Percentiles rank a stretch among this genome's conserved stretches.
Evolutionary conservation across 2,797 vertebrate species (phyloP).

Genomic region (Alosa sapidissima): DNA sequence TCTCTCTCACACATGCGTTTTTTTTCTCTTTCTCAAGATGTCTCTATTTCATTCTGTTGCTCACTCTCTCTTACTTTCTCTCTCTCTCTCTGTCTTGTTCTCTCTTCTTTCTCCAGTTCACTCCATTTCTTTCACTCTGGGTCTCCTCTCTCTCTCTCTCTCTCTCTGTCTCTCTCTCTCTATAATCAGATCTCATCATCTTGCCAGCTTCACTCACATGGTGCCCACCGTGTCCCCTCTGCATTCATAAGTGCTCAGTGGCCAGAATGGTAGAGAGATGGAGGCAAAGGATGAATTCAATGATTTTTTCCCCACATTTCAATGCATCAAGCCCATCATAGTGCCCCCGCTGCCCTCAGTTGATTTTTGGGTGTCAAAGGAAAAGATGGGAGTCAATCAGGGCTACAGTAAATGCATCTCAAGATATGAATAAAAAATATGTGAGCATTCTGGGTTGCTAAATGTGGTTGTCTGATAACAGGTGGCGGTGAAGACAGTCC

Average conservation of each 20-base stretch:
- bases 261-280: conserved; percentile 23
- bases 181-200: neutral
- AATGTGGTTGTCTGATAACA: neutral
- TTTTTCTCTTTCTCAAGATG: neutral
- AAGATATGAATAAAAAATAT: neutral
- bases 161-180: neutral
- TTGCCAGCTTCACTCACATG: neutral
- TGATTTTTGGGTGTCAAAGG: neutral
- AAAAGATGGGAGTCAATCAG: neutral
- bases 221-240: neutral
- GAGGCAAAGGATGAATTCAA: conserved; percentile 21
- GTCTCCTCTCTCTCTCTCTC: neutral
- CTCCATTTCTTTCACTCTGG: conserved; percentile 33
- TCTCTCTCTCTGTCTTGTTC: neutral
- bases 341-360: neutral
- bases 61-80: conserved; percentile 1
- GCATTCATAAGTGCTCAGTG: neutral
- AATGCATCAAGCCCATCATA: neutral
- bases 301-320: neutral
- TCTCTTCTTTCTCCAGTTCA: neutral
- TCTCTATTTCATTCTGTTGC: conserved; percentile 33
- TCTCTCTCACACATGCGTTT: neutral
- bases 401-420: neutral
- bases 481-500: neutral
- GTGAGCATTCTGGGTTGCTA: neutral